A percentile compares a stretch with the other conserved stretches of the same genome.
These are phyloP conservation scores for Stenurella melanura DNA, from an alignment of 2,888 invertebrate genomes.

Conservation along the genomic window DNA sequence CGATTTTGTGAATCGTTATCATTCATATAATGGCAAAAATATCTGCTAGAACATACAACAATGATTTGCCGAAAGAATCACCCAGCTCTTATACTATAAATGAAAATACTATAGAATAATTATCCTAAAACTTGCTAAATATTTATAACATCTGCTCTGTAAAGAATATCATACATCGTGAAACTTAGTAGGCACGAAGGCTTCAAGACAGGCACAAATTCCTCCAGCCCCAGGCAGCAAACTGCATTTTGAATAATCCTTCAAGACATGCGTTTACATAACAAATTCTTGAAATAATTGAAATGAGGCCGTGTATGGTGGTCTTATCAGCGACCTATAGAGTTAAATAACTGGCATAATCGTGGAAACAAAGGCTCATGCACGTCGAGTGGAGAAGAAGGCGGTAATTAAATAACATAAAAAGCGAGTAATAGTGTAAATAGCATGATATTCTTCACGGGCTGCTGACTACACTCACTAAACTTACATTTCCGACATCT, in stretches of 20 bases:
- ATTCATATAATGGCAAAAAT: too few relatives aligned
- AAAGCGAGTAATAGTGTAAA: conserved; percentile 70
- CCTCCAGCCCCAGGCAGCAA: background rate
- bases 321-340: conserved; percentile 19
- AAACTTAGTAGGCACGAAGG: background rate
- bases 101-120: too few relatives aligned
- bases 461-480: conserved; percentile 66
- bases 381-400: conserved; percentile 56
- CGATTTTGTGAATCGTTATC: too few relatives aligned
- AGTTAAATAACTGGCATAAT: conserved; percentile 24
- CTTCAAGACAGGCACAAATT: conserved; percentile 19
- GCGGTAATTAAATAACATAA: conserved; percentile 68
- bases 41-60: too few relatives aligned
- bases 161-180: background rate
- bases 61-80: too few relatives aligned
- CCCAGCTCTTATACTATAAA: too few relatives aligned
- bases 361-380: conserved; percentile 36
- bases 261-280: conserved; percentile 19
- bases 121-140: background rate
- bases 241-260: conserved; percentile 23
- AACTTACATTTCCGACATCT: conserved; percentile 69
- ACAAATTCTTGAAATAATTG: conserved; percentile 29
- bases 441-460: conserved; percentile 70
- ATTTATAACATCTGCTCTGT: background rate
- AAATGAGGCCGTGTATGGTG: conserved; percentile 21